phyloP scores from a whole-genome alignment of 2,113 vertebrate species.

The Sitta europaea region DNA sequence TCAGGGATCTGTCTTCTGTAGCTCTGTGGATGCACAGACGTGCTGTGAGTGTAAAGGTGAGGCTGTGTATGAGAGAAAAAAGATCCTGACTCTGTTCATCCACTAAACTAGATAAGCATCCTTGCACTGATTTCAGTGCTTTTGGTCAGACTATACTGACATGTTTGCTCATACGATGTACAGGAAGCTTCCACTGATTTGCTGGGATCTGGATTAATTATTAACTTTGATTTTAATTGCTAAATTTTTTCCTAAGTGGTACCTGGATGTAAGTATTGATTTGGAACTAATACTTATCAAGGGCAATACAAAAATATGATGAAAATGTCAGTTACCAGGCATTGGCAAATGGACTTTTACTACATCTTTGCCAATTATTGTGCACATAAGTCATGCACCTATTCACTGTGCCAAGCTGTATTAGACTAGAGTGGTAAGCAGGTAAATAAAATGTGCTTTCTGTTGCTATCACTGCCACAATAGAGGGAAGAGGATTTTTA shows the following conservation, averaged over 20 bases:
- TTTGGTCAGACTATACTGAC: not conserved
- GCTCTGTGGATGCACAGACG: not conserved
- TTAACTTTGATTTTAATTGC: not conserved
- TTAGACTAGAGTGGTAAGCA: not conserved
- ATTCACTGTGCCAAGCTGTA: not conserved
- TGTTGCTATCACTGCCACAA: not conserved
- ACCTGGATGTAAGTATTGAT: not conserved
- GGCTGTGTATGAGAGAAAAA: not conserved
- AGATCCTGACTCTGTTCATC: not conserved
- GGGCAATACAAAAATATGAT: not conserved
- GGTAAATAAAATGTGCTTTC: not conserved
- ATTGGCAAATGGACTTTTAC: not conserved
- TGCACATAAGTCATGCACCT: not conserved
- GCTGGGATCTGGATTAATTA: not conserved
- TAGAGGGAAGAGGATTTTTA: not conserved
- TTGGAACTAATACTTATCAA: not conserved
- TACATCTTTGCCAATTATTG: not conserved
- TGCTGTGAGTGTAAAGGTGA: not conserved
- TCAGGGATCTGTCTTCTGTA: not conserved
- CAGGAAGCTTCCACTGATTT: not conserved
- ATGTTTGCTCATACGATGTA: not conserved
- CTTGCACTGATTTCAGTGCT: not conserved
- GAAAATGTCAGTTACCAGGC: not conserved
- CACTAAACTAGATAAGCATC: not conserved
- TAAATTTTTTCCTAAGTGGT: not conserved